Percentiles rank a stretch among this genome's conserved stretches.
phyloP scores from a whole-genome alignment of 2,113 vertebrate genomes.

The Nycticorax nycticorax region DNA sequence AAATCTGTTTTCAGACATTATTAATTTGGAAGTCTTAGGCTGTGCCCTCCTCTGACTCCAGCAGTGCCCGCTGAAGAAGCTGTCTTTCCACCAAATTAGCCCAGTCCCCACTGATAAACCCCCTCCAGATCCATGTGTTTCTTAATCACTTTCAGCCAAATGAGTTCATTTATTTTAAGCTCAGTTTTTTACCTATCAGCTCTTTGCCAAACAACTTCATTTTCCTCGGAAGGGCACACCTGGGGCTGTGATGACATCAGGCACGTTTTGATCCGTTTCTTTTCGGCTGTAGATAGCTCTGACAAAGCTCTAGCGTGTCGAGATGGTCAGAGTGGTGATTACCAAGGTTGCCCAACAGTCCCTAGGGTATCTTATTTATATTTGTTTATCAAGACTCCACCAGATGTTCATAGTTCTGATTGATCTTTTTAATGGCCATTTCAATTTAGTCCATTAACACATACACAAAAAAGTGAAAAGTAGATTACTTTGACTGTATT shows the following conservation, averaged over 20 bases:
- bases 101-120: conserved; percentile 28
- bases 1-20: conserved; percentile 21
- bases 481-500: background rate
- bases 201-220: background rate
- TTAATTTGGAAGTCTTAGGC: conserved; percentile 24
- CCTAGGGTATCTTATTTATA: background rate
- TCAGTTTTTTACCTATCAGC: background rate
- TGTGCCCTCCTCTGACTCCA: conserved; percentile 21
- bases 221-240: background rate
- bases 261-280: background rate
- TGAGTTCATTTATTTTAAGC: background rate
- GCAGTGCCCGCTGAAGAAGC: background rate
- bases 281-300: background rate
- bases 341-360: background rate
- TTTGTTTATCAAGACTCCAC: background rate
- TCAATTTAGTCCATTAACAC: background rate
- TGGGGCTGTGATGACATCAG: background rate
- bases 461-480: background rate
- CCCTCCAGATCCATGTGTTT: background rate
- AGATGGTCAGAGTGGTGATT: rapidly evolving
- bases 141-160: conserved; percentile 50
- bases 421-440: background rate
- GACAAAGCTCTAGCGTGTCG: rapidly evolving
- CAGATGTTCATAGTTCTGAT: background rate
- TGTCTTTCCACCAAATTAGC: conserved; percentile 18